Percentiles rank a stretch among this genome's conserved stretches.
These are phyloP conservation scores for Seladonia tumulorum DNA, from an alignment of 2,888 invertebrate genomes.

Conservation along the genomic window DNA sequence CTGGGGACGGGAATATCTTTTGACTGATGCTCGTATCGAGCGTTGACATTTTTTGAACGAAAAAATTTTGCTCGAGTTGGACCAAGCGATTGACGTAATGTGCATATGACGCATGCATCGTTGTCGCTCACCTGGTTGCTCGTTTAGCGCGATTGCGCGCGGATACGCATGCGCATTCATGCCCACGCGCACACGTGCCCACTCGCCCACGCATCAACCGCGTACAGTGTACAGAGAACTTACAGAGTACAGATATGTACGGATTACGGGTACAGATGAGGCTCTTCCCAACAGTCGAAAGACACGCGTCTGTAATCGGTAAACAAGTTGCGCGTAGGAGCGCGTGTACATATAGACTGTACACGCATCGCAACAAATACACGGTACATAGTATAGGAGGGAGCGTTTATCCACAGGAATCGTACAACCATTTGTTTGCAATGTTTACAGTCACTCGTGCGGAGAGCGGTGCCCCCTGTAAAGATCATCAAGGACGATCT, in stretches of 20 bases:
- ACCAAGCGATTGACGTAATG: slow-evolving; percentile 54
- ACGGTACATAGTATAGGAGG: neutral
- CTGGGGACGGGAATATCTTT: neutral
- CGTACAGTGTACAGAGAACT: neutral
- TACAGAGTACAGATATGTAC: neutral
- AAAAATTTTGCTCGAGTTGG: neutral
- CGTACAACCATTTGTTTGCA: neutral
- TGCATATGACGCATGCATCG: slow-evolving; percentile 41
- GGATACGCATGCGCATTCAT: neutral
- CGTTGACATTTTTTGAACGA: slow-evolving; percentile 6
- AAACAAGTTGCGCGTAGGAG: neutral
- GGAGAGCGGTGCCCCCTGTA: slow-evolving; percentile 89
- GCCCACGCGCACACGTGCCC: neutral
- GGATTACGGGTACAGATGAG: neutral
- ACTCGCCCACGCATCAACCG: neutral
- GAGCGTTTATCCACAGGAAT: neutral
- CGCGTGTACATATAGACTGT: neutral
- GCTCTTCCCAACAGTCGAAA: neutral
- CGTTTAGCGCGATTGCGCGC: slow-evolving; percentile 15
- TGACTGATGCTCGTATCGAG: neutral
- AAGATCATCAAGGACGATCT: slow-evolving; percentile 90
- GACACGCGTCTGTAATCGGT: neutral
- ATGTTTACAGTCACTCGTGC: slow-evolving; percentile 76
- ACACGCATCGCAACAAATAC: neutral
- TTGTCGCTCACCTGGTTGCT: slow-evolving; percentile 47